Conservation (phyloP, 2,797 vertebrate species). For the Myiothlypis chrysogaster region DNA sequence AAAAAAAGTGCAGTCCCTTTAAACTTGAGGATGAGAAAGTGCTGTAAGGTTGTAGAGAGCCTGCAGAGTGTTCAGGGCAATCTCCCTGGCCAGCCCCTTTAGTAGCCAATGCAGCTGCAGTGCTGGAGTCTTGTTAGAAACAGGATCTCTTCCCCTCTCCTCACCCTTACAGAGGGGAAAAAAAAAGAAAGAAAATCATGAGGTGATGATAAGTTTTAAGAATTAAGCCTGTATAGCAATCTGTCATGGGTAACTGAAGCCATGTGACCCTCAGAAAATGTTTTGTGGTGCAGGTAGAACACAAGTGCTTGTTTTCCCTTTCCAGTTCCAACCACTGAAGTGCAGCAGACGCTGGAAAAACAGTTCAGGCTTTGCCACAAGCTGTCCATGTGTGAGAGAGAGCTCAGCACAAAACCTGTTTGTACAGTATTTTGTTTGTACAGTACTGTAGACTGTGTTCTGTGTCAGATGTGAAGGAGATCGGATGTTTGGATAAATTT, state of each 20-base stretch:
- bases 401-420: background rate
- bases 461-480: background rate
- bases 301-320: background rate
- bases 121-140: background rate
- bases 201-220: background rate
- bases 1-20: background rate
- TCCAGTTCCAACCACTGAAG: background rate
- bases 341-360: background rate
- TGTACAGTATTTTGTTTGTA: background rate
- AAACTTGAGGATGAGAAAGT: background rate
- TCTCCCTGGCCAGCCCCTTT: background rate
- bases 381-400: background rate
- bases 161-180: background rate
- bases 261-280: background rate
- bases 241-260: background rate
- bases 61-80: background rate
- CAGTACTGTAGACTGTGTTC: background rate
- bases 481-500: background rate
- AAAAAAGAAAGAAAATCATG: background rate
- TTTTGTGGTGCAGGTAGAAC: background rate
- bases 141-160: background rate
- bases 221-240: background rate
- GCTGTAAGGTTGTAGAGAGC: background rate
- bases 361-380: background rate
- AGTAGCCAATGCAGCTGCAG: background rate